Evolutionary conservation across 2,113 vertebrate species (phyloP).

Genomic region (Pelvicachromis taeniatus): DNA sequence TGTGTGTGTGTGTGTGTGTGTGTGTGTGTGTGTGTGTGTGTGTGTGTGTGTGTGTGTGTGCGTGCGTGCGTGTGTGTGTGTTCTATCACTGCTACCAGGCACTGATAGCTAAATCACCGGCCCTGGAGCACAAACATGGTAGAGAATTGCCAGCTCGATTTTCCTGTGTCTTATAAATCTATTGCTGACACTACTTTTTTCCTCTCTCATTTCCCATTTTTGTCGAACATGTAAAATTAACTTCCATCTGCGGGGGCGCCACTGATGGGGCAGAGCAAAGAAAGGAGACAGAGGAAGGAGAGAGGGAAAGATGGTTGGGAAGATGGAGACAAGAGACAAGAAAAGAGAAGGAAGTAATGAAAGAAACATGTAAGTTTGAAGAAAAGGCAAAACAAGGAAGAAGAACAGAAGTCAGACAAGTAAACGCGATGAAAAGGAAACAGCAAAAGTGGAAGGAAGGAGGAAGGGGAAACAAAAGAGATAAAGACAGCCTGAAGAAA

Average conservation of each 20-base stretch:
- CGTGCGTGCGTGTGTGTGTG: too few species aligned
- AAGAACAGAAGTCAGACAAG: not conserved
- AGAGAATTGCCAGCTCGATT: conserved; percentile 40
- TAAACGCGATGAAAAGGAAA: not conserved
- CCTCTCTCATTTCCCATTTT: conserved; percentile 23
- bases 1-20: conserved; percentile 14
- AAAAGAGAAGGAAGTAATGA: not conserved
- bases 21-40: not conserved
- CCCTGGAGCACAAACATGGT: conserved; percentile 59
- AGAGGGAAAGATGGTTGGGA: not conserved
- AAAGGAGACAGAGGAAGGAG: not conserved
- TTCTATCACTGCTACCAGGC: not conserved
- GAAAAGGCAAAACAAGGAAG: not conserved
- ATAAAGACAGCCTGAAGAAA: not conserved
- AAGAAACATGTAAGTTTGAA: not conserved
- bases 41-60: not conserved
- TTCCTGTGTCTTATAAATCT: conserved; percentile 62
- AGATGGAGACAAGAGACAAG: not conserved
- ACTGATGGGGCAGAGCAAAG: not conserved
- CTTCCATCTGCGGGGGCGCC: conserved; percentile 49
- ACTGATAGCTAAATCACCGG: conserved; percentile 34
- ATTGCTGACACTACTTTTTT: conserved; percentile 56
- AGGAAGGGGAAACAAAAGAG: not conserved
- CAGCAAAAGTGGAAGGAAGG: not conserved
- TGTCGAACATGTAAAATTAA: conserved; percentile 54